phyloP scores from a whole-genome alignment of 2,888 invertebrate species.

The Rutpela maculata region DNA sequence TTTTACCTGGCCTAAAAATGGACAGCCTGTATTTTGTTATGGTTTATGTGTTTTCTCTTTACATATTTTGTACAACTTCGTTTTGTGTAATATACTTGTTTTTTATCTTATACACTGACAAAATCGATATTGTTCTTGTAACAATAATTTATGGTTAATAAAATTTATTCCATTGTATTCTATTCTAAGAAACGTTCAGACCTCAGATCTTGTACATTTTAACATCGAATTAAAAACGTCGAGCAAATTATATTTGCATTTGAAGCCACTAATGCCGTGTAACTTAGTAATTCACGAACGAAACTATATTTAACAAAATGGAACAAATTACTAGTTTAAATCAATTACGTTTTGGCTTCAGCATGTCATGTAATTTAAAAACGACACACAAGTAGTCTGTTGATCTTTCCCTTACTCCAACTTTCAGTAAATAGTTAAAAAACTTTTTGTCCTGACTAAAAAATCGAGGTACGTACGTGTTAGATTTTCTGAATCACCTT shows the following conservation, averaged over 20 bases:
- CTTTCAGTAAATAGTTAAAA: constrained; percentile 53
- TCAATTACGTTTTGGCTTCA: constrained; percentile 45
- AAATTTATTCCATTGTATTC: too few relatives aligned
- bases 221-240: too few relatives aligned
- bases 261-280: background rate
- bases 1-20: too few relatives aligned
- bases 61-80: too few relatives aligned
- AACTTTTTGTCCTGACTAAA: constrained; percentile 52
- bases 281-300: background rate
- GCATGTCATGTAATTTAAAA: constrained; percentile 50
- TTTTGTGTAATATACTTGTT: too few relatives aligned
- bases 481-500: constrained; percentile 47
- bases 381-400: constrained; percentile 47
- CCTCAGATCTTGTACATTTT: too few relatives aligned
- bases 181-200: too few relatives aligned
- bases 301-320: background rate
- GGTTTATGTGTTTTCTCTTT: too few relatives aligned
- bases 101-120: too few relatives aligned
- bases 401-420: constrained; percentile 49
- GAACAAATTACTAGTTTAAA: constrained; percentile 37
- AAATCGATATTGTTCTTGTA: too few relatives aligned
- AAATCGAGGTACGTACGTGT: constrained; percentile 53
- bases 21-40: too few relatives aligned
- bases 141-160: too few relatives aligned
- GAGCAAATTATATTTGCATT: background rate